These are phyloP conservation scores for Elegia similella DNA, from an alignment of 2,888 invertebrate genomes.

Conservation along the genomic window DNA sequence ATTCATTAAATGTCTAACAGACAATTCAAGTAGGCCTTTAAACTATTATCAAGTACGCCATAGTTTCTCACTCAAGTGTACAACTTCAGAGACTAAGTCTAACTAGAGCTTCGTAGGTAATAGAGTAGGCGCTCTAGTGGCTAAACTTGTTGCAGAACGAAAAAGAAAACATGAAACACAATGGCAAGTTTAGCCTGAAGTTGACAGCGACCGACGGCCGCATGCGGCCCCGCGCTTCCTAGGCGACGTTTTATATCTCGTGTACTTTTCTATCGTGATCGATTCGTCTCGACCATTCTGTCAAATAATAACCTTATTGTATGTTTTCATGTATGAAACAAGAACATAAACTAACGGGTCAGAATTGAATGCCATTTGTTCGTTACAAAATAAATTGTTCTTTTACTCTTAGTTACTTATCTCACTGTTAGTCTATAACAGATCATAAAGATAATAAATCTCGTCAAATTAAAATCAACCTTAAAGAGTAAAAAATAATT, in stretches of 20 bases:
- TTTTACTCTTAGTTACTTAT: too few relatives aligned
- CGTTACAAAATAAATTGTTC: too few relatives aligned
- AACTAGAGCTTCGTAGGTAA: conserved; percentile 10
- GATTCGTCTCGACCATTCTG: conserved; percentile 11
- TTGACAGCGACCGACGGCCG: conserved; percentile 60
- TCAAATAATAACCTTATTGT: too few relatives aligned
- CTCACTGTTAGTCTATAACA: too few relatives aligned
- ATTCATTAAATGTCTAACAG: too few relatives aligned
- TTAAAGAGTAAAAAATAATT: too few relatives aligned
- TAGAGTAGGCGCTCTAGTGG: conserved; percentile 21
- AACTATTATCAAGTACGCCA: background rate
- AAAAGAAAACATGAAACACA: conserved; percentile 51
- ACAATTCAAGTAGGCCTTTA: too few relatives aligned
- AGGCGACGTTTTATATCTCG: conserved; percentile 35
- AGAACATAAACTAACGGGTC: too few relatives aligned
- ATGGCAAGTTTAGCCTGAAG: conserved; percentile 58
- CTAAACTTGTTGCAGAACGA: conserved; percentile 26
- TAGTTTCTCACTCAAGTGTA: background rate
- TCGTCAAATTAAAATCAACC: too few relatives aligned
- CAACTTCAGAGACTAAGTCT: background rate
- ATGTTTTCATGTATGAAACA: too few relatives aligned
- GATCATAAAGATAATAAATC: too few relatives aligned
- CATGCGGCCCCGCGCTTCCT: conserved; percentile 28
- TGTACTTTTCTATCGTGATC: conserved; percentile 10
- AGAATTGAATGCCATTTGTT: too few relatives aligned